Base-by-base conservation (phyloP, 2,797 vertebrate genomes). In the Fratercula arctica region DNA sequence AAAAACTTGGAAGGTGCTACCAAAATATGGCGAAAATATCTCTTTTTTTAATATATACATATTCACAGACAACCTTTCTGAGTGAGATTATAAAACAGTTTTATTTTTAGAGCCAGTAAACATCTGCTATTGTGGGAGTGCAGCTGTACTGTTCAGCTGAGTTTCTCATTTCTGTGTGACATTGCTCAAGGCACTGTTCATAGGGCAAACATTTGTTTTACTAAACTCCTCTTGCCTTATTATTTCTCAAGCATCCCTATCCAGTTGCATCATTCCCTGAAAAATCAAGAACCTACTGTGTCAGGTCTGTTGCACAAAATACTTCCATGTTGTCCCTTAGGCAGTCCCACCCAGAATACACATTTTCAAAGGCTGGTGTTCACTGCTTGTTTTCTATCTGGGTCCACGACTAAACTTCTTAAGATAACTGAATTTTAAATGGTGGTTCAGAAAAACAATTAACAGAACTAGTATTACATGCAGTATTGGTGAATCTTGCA, bases 41-140 rank as follows among this genome's bases (percentile, higher is more conserved):
- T 10, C 2, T 46, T 18, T 16, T 29, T 48, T 43, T 6, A 8
- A 39, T 46, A 43, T 11, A 18, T 20, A 60, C 6, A 10, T n/a
- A 56, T 63, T 77, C 39, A 75, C 33, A 60, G 8, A 33, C 16
- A 59, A 10, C 46, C 14, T 26, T 85, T 79, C 59, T 51, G 35
- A 76, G 68, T 23, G 31, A 76, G 37, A 56, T 64, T 70, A 17
- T 21, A 70, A 61, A 3, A 63, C 16, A 77, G 51, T 16, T 91
- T 77, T 87, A 77, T 54, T 96, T 95, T 93, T 89, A 75, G 41
- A 95, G 33, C 16, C 8, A 66, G 16, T 81, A 39, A 81, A 77
- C n/a, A 85, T 60, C 53, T 93, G 57, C 18, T 90, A 33, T 6
- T 53, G 20, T 60, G 29, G 31, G 64, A 94, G 25, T 74, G 29